Conservation (phyloP, 92 coral and sea anemone genomes). For the Palythoa grandis region DNA sequence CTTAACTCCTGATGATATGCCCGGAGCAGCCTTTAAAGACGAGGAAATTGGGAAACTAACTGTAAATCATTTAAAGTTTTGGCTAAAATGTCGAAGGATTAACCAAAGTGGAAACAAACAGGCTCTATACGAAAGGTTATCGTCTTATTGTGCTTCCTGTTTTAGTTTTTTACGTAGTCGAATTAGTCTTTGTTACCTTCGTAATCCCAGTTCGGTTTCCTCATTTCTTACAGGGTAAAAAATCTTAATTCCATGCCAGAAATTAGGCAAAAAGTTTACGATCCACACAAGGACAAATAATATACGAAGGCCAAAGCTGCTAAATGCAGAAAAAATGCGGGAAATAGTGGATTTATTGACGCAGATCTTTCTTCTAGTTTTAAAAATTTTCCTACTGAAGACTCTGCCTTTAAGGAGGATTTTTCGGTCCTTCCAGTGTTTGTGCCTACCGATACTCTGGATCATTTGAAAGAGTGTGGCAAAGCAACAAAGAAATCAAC, state of each 20-base stretch:
- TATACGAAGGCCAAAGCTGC: conserved; percentile 58
- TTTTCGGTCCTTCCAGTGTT: conserved; percentile 65
- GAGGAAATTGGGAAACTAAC: conserved; percentile 32
- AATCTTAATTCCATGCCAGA: conserved; percentile 64
- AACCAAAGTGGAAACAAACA: conserved; percentile 45
- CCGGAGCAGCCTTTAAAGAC: conserved; percentile 43
- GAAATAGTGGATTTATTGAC: not conserved
- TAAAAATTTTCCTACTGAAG: conserved; percentile 56
- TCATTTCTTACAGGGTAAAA: conserved; percentile 41
- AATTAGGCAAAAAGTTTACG: conserved; percentile 57
- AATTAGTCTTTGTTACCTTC: conserved; percentile 6
- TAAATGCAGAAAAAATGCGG: conserved; percentile 17
- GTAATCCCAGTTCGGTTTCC: not conserved
- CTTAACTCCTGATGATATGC: conserved; percentile 33
- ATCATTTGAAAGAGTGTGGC: conserved; percentile 66
- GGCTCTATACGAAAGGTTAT: conserved; percentile 40
- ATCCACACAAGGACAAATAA: conserved; percentile 49
- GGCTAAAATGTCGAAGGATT: conserved; percentile 46
- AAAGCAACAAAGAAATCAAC: conserved; percentile 61
- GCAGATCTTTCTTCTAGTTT: conserved; percentile 8
- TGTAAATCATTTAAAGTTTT: conserved; percentile 36
- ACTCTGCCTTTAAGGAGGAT: conserved; percentile 53
- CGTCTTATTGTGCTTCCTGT: conserved; percentile 16
- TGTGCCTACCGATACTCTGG: conserved; percentile 70
- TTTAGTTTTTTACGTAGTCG: conserved; percentile 6